Conservation (phyloP, 2,888 invertebrate genomes). For the Phalera bucephala region DNA sequence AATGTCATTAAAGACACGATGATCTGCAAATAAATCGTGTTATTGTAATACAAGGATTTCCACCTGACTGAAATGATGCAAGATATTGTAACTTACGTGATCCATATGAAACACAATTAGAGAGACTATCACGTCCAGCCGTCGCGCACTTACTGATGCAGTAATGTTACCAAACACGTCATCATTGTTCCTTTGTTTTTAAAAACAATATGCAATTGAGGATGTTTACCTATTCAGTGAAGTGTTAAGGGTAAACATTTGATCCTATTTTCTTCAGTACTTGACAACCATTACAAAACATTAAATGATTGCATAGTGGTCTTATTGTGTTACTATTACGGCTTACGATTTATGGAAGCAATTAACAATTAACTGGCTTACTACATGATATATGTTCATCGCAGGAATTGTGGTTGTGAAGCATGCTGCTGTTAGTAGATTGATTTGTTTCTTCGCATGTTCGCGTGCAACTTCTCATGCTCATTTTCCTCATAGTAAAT, state of each 20-base stretch:
- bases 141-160: conserved; percentile 6
- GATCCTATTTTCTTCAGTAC: conserved; percentile 5
- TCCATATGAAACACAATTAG: conserved; percentile 26
- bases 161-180: not conserved
- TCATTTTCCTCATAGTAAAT: too few species aligned
- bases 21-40: conserved; percentile 34
- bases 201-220: conserved; percentile 10
- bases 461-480: too few species aligned
- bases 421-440: too few species aligned
- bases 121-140: conserved; percentile 21
- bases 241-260: conserved; percentile 10
- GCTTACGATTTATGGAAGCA: not conserved
- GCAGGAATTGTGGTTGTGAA: too few species aligned
- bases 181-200: conserved; percentile 13
- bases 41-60: too few species aligned
- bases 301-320: too few species aligned
- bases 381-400: too few species aligned
- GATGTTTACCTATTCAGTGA: conserved; percentile 14
- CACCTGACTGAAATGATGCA: not conserved
- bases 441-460: too few species aligned
- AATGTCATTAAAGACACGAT: conserved; percentile 28
- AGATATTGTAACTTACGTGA: conserved; percentile 31
- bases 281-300: too few species aligned
- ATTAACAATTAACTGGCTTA: too few species aligned
- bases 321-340: not conserved